Evolutionary conservation across 2,113 vertebrate species (phyloP), one percentile per base, ranked within the genome.

Genomic region (Marmota flaviventris): DNA sequence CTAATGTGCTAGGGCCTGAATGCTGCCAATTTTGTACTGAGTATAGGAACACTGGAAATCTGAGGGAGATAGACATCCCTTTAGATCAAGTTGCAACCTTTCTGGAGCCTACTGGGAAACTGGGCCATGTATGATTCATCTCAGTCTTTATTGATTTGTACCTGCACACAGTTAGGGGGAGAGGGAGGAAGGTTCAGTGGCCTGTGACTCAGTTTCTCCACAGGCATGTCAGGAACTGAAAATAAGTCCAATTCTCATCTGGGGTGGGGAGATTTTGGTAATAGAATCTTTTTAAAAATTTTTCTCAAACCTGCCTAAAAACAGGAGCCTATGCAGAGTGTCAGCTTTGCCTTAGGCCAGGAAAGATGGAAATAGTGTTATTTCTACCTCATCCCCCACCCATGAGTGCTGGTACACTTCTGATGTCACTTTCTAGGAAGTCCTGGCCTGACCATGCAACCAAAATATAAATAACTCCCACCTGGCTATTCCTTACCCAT

Each of bases 41-140:
- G 73, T 69, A 34, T 16, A 96, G 82, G 67, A 97, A 96, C 96
- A 88, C 37, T 16, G 70, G 63, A 83, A 95, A 72, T 95, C 93
- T 78, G 10, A 34, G 79, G 93, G 69, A 96, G n/a, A 13, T 37
- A 84, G 70, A 87, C 13, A 42, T 81, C 25, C 39, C 67, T 85
- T 89, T 12, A 24, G 56, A 85, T 78, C 51, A 92, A 94, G 12
- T 61, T 77, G 58, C 69, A 77, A 56, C 51, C 32, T 70, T 91
- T 37, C 86, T 14, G 67, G 61, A 88, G 67, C 56, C 65, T 53
- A 8, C 67, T 51, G 48, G 77, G 82, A 82, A 90, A 93, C 7
- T 37, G 25, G 14, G 17, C 48, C 20, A 17, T 20, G 51, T 8
- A 24, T 22, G 10, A 83, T 75, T 67, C 76, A 76, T 89, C 89